These are phyloP conservation scores for Amphiduros pacificus DNA, from an alignment of 2,888 invertebrate genomes.

Conservation along the genomic window DNA sequence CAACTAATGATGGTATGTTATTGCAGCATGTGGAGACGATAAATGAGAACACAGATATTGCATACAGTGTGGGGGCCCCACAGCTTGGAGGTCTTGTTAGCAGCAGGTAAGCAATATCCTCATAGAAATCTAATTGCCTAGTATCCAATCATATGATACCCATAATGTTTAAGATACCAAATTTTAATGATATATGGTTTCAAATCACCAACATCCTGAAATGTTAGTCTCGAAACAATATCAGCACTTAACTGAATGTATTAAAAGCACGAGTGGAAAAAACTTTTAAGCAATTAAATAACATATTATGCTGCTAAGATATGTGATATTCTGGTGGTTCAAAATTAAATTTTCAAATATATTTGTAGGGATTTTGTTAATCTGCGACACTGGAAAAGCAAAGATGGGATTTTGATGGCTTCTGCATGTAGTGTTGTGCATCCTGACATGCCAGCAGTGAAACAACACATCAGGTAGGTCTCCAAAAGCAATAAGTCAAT, in stretches of 20 bases:
- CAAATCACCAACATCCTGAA: too few relatives aligned
- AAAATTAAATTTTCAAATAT: neutral
- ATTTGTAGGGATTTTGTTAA: conserved; percentile 76
- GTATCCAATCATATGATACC: too few relatives aligned
- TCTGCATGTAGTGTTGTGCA: conserved; percentile 72
- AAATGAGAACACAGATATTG: conserved; percentile 76
- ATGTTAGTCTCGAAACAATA: too few relatives aligned
- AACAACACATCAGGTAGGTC: conserved; percentile 72
- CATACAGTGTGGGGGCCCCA: conserved; percentile 68
- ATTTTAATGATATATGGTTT: too few relatives aligned
- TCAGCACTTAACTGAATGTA: too few relatives aligned
- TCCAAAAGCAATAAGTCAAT: too few relatives aligned
- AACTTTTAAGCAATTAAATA: too few relatives aligned
- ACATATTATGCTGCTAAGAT: neutral
- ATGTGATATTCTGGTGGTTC: neutral
- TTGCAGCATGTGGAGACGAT: conserved; percentile 65
- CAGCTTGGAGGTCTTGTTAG: conserved; percentile 58
- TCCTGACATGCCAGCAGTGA: conserved; percentile 69
- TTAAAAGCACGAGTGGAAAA: too few relatives aligned
- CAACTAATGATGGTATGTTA: too few relatives aligned
- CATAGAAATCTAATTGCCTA: too few relatives aligned
- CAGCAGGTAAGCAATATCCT: conserved; percentile 68
- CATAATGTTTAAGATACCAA: too few relatives aligned
- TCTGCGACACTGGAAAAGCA: conserved; percentile 70
- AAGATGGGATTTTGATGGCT: conserved; percentile 67